A percentile compares a stretch with the other conserved stretches of the same genome.
Conservation (phyloP, 2,797 vertebrate genomes). For the Phylloscopus collybita region DNA sequence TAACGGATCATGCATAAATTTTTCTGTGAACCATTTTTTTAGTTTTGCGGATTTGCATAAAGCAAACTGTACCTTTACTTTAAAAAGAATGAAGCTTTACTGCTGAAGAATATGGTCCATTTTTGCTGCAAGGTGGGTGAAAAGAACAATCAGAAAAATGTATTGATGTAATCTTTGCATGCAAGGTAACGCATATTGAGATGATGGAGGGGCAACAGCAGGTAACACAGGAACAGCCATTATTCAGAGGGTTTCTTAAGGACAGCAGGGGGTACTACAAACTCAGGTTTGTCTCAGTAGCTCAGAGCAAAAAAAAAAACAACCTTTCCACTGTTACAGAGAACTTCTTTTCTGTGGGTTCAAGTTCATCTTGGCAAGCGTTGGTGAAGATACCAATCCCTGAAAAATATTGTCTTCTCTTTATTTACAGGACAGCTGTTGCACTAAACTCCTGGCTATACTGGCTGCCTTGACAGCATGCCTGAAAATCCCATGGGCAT, state of each 20-base stretch:
- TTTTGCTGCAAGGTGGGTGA: neutral
- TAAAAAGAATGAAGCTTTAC: neutral
- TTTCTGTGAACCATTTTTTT: neutral
- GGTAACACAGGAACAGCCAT: neutral
- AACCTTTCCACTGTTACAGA: neutral
- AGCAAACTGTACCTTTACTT: neutral
- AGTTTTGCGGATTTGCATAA: neutral
- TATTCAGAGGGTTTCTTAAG: neutral
- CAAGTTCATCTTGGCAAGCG: neutral
- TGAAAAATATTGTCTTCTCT: neutral
- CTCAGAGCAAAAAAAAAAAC: neutral
- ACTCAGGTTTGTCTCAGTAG: neutral
- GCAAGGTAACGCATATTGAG: neutral
- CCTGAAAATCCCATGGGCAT: neutral
- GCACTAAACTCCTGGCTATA: neutral
- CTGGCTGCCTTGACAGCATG: neutral
- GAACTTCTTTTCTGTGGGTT: neutral
- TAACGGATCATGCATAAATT: neutral
- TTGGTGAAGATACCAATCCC: neutral
- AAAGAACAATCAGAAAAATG: neutral
- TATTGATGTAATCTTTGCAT: neutral
- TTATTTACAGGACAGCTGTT: conserved; percentile 1
- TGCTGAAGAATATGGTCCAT: neutral
- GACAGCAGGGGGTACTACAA: conserved; percentile 25
- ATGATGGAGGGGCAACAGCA: neutral